Conservation (phyloP, 2,888 invertebrate genomes). For the Stenurella melanura region DNA sequence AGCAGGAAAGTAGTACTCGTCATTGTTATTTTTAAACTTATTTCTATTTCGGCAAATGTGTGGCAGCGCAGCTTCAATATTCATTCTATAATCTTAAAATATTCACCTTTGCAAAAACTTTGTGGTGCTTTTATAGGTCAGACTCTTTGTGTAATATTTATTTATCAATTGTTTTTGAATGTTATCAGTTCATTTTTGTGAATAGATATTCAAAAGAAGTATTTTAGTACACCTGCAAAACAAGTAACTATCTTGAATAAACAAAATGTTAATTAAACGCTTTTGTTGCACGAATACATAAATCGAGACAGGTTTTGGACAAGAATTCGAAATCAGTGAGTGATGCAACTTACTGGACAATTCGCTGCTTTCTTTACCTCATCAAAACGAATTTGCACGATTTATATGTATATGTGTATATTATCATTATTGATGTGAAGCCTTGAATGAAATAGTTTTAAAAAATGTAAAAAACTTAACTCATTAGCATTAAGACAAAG, state of each 20-base stretch:
- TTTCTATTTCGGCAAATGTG: background rate
- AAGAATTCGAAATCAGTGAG: background rate
- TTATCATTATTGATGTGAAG: no score
- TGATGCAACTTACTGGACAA: background rate
- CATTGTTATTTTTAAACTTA: constrained; percentile 1
- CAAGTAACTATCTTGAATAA: background rate
- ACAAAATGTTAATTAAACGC: background rate
- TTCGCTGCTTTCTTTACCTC: no score
- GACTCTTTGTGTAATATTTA: background rate
- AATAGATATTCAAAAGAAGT: background rate
- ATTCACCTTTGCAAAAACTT: constrained; percentile 5
- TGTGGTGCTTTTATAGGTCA: background rate
- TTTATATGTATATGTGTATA: no score
- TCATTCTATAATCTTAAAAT: background rate
- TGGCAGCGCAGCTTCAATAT: background rate
- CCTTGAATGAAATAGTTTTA: no score
- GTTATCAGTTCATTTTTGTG: background rate
- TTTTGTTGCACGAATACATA: background rate
- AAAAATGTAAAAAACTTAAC: no score
- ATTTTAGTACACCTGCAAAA: background rate
- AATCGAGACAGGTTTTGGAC: background rate
- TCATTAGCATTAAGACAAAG: no score
- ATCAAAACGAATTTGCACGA: no score
- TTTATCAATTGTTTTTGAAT: background rate
- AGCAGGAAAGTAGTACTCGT: background rate